Evolutionary conservation across 1,140 invertebrate genomes (phyloP), one percentile per base, ranked within the genome.

Genomic region (Apis laboriosa): DNA sequence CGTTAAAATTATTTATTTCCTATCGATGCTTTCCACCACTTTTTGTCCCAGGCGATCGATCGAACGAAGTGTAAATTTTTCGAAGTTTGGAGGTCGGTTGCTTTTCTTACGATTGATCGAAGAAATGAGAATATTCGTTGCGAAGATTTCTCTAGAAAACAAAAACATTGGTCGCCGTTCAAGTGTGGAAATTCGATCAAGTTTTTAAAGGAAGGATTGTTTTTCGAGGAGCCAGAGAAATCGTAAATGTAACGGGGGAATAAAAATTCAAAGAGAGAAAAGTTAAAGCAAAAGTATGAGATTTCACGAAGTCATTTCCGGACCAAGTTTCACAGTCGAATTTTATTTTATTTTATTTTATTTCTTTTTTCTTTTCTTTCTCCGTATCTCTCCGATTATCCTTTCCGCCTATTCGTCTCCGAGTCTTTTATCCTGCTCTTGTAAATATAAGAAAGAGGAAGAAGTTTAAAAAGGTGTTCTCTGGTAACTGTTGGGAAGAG

Each of bases 381-480:
- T 34, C 2, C 34, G 1, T 34, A 2, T 34, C 3, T 89, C 80
- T 78, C 77, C 77, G 86, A 88, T 89, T 89, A 88, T 87, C 84
- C 80, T 84, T 73, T 24, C 64, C 83, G 77, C 43, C 75, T 61
- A 77, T 86, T 81, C 77, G 71, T 86, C 80, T 56, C 24, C 55
- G 83, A 75, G 67, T 76, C 75, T 72, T 84, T 70, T 79, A 77
- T 79, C 75, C 58, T 76, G 74, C 28, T 76, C 86, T 63, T 55
- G 58, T 53, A 66, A 72, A 17, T 19, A 11, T 43, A 53, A 24
- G 61, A 84, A 84, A 84, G 49, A 34, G 21, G 55, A 34, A 21
- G 55, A 70, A 64, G 77, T 58, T 77, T 56, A 70, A 66, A 19
- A 8, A 58, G 74, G 53, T 55, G 53, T 55, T 53, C 9, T 28